Evolutionary conservation across 2,797 vertebrate species (phyloP), one percentile per base, ranked within the genome.

Genomic region (Diglossa cyanea): DNA sequence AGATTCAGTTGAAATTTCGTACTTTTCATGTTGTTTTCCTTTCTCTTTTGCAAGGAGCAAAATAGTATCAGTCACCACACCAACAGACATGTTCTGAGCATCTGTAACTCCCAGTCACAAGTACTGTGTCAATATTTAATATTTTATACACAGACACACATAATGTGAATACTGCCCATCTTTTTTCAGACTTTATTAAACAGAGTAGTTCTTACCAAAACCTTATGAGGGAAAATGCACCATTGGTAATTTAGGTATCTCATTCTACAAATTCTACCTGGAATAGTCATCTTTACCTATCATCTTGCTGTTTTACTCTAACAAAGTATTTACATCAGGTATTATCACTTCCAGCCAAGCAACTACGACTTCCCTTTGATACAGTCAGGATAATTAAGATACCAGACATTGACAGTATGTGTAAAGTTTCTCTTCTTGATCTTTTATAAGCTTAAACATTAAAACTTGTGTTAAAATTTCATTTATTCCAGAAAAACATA

Each of bases 301-400:
- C 72, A 60, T 65, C 77, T 87, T 83, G n/a, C 42, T 35, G 18
- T 58, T 78, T 93, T 67, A 88, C 26, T 68, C 31, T 16, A 94
- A 80, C 6, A 21, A 44, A 82, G 25, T 45, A 73, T 58, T 90
- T 88, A 70, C 26, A 86, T 20, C 21, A 86, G 42, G 47, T 73
- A 88, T 76, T 92, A 93, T 88, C 72, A 71, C 39, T 74, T 84
- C 58, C 80, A 92, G 60, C 25, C 47, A 94, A 93, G 63, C 35
- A 91, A 93, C 63, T 77, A 91, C 48, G 61, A 90, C 54, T 72
- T 95, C 70, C 44, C 24, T 87, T 84, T 82, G 60, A 83, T 25
- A 87, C 10, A 93, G 53, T 94, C 20, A 90, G 45, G 95, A 85
- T 37, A 95, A 91, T 79, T 71, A 89, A 68, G 72, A 47, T 13